phyloP scores from a whole-genome alignment of 1,140 invertebrate genomes.

The Philaenus spumarius region DNA sequence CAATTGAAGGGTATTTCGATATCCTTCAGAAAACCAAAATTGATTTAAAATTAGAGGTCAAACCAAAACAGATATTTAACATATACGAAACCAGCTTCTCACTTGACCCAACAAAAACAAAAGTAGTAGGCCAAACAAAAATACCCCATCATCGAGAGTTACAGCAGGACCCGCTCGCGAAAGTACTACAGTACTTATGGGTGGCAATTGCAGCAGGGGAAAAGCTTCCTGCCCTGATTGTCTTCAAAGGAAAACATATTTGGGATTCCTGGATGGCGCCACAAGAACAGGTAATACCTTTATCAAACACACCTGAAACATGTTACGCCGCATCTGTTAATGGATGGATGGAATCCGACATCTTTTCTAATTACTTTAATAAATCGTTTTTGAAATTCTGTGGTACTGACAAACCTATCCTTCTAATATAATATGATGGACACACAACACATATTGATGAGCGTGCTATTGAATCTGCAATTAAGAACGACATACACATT shows the following conservation, averaged over 20 bases:
- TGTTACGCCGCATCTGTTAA: slow-evolving; percentile 1
- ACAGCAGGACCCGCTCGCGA: background rate
- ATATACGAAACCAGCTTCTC: background rate
- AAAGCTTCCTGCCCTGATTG: background rate
- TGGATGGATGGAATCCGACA: slow-evolving; percentile 9
- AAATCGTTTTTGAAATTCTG: background rate
- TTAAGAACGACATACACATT: slow-evolving; percentile 1
- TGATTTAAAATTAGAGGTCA: too few relatives aligned
- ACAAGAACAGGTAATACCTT: too few relatives aligned
- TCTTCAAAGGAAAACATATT: too few relatives aligned
- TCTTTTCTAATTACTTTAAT: background rate
- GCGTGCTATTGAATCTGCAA: background rate
- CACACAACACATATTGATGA: slow-evolving; percentile 9
- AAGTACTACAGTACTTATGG: background rate
- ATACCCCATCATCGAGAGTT: background rate
- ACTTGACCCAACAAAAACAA: slow-evolving; percentile 2
- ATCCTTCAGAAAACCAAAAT: too few relatives aligned
- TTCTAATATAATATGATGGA: background rate
- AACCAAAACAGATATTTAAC: too few relatives aligned
- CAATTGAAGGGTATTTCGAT: too few relatives aligned
- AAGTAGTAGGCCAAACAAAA: background rate
- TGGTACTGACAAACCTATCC: background rate
- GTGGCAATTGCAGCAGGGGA: background rate
- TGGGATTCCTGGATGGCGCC: background rate
- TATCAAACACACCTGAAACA: background rate